Evolutionary conservation across 2,797 vertebrate species (phyloP), one percentile per base, ranked within the genome.

Genomic region (Fundulus diaphanus): DNA sequence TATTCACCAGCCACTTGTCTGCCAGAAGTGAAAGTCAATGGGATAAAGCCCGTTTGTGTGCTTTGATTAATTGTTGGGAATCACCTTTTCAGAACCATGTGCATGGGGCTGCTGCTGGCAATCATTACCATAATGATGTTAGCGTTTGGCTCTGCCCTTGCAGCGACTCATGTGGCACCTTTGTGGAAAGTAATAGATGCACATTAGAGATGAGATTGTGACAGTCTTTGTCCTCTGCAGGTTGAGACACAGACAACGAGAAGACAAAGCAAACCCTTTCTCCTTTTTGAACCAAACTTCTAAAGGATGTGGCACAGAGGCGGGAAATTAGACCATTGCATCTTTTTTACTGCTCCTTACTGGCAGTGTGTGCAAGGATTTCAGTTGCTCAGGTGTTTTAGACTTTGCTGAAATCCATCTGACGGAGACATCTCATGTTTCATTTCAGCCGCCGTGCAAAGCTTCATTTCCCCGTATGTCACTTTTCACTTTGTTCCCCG

Each of bases 121-220:
- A 78, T 90, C 85, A 93, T 93, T 90, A 91, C 88, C 92, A 91
- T 93, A 93, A 92, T 91, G 89, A 80, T 70, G 89, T 93, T 92
- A 90, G 90, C 76, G 87, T 89, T 90, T 75, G 81, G 76, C 84
- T 90, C 72, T 91, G 93, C 85, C 93, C 92, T 92, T 92, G 90
- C 75, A 52, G 80, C 77, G 81, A 83, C 88, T 90, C 79, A 27
- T 16, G 37, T 66, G 40, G 79, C 78, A 86, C 77, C 76, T 90
- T 90, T 3, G 12, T 44, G 40, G 63, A 29, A 79, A 35, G 80
- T 92, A 93, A 94, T 90, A 84, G 88, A 93, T 93, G 92, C 90
- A 91, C 87, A 89, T 90, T 42, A 11, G 29, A 81, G 87, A 93
- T 90, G 89, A 93, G 92, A 85, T 56, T 74, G 87, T 84, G 91